These are phyloP conservation scores for Pollenia labialis DNA, from an alignment of 2,888 invertebrate genomes.

Conservation along the genomic window DNA sequence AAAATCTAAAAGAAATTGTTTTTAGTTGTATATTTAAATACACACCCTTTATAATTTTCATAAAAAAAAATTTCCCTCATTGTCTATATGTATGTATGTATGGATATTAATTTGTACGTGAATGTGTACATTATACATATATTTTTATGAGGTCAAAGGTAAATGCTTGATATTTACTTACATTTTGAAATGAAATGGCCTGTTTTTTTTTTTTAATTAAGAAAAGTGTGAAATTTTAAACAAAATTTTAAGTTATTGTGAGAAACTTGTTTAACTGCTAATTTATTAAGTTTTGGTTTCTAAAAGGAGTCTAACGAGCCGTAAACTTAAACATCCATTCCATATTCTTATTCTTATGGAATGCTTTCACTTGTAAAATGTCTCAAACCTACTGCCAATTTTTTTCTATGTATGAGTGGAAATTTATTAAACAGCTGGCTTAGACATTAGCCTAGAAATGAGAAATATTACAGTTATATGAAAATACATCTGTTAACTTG, in stretches of 20 bases:
- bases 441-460: conserved; percentile 35
- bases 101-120: conserved; percentile 4
- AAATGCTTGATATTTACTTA: conserved; percentile 62
- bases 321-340: conserved; percentile 46
- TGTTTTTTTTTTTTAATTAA: conserved; percentile 30
- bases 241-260: not conserved
- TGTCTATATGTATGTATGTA: not conserved
- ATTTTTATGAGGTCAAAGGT: conserved; percentile 71
- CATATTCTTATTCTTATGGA: conserved; percentile 9
- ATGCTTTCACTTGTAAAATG: conserved; percentile 27
- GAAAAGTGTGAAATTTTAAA: conserved; percentile 11
- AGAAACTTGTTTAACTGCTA: not conserved
- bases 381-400: not conserved
- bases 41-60: conserved; percentile 66
- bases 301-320: conserved; percentile 38
- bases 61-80: conserved; percentile 29
- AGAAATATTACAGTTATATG: not conserved
- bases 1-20: conserved; percentile 29
- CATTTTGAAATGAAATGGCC: conserved; percentile 29
- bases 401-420: not conserved
- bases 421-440: conserved; percentile 28
- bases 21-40: conserved; percentile 49
- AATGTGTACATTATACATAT: conserved; percentile 24
- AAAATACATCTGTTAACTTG: conserved; percentile 43
- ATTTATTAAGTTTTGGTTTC: not conserved